phyloP scores from a whole-genome alignment of 1,140 invertebrate species.

The Diabrotica virgifera region DNA sequence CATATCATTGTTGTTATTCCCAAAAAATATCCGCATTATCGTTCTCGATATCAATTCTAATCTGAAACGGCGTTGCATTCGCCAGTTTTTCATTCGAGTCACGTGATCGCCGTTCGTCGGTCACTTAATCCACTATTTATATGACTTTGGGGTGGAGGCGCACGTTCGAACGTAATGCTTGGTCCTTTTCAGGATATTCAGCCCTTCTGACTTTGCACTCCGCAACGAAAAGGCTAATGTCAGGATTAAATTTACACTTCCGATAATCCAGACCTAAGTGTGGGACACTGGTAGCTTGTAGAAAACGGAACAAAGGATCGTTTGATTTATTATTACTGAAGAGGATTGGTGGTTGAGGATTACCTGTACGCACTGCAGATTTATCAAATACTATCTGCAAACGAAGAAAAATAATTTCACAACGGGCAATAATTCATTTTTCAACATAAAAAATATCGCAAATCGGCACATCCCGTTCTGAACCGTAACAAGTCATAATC shows the following conservation, averaged over 20 bases:
- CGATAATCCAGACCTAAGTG: constrained; percentile 20
- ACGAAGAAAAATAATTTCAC: no score
- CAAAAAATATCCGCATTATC: not conserved
- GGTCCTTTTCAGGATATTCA: constrained; percentile 2
- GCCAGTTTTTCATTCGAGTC: constrained; percentile 21
- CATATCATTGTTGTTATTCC: no score
- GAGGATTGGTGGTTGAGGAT: not conserved
- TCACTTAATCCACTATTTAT: constrained; percentile 52
- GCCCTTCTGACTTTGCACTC: constrained; percentile 18
- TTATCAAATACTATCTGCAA: not conserved
- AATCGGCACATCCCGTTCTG: no score
- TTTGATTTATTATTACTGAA: not conserved
- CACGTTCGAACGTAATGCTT: constrained; percentile 24
- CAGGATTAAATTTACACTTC: constrained; percentile 35
- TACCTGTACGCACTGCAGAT: not conserved
- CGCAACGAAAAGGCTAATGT: constrained; percentile 32
- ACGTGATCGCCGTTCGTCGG: constrained; percentile 46
- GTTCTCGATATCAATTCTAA: constrained; percentile 2
- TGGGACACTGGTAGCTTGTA: constrained; percentile 10
- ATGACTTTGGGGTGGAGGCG: constrained; percentile 41
- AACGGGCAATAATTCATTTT: no score
- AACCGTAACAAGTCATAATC: no score
- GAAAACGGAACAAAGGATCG: not conserved
- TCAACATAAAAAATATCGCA: no score
- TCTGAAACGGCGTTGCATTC: constrained; percentile 6